Evolutionary conservation across 1,140 invertebrate species (phyloP).

Genomic region (Drosophila neocordata): DNA sequence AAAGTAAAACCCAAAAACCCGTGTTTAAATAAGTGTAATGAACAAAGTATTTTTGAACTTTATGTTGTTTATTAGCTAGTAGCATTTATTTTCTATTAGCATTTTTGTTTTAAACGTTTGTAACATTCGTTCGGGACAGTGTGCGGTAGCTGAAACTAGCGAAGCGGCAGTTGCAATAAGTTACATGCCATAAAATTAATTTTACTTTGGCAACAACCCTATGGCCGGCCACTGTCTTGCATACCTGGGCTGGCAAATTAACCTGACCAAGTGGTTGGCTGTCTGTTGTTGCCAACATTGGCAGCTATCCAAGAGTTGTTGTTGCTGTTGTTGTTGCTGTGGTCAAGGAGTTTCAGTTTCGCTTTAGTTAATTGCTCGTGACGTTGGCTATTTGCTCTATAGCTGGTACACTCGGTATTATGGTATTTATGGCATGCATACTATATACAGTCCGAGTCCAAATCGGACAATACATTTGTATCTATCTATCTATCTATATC

Average conservation of each 20-base stretch:
- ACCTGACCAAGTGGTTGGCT: conserved; percentile 50
- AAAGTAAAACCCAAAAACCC: too few relatives aligned
- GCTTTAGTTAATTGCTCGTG: conserved; percentile 78
- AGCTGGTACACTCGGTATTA: conserved; percentile 59
- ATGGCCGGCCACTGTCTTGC: conserved; percentile 25
- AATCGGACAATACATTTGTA: conserved; percentile 2
- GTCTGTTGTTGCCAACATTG: conserved; percentile 27
- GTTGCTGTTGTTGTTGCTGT: conserved; percentile 36
- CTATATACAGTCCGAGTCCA: conserved; percentile 21
- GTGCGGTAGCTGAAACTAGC: conserved; percentile 6
- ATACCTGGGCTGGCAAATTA: conserved; percentile 40
- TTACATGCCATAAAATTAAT: conserved; percentile 68
- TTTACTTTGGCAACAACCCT: conserved; percentile 64
- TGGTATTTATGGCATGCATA: conserved; percentile 28
- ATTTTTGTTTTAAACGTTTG: conserved; percentile 10
- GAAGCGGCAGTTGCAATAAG: conserved; percentile 20
- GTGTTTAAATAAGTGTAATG: too few relatives aligned
- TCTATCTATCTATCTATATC: not conserved
- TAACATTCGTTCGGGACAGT: not conserved
- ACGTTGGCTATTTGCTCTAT: conserved; percentile 53
- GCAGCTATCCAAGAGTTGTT: conserved; percentile 38
- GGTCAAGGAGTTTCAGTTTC: conserved; percentile 78
- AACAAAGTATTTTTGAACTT: too few relatives aligned
- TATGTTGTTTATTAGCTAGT: too few relatives aligned
- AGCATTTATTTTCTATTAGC: conserved; percentile 50